These are phyloP conservation scores for Spea multiplicata DNA, from an alignment of 2,113 vertebrate genomes.

Conservation along the genomic window DNA sequence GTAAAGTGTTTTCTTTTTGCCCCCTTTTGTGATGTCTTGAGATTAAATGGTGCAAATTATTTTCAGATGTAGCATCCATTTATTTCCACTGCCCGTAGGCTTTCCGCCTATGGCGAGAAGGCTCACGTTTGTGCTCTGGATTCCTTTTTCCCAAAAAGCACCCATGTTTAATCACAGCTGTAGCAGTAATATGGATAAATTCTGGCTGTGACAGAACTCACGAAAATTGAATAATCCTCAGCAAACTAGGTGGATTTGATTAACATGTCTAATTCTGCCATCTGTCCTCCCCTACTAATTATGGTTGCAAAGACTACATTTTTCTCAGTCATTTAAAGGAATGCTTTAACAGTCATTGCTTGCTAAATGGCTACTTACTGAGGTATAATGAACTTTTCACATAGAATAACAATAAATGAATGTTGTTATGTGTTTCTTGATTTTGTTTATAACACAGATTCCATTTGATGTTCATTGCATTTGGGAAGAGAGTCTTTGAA, in stretches of 20 bases:
- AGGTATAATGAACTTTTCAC: background rate
- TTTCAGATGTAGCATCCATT: too few relatives aligned
- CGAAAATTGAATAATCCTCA: slow-evolving; percentile 42
- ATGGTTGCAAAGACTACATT: slow-evolving; percentile 40
- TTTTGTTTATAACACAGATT: background rate
- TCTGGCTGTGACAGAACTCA: slow-evolving; percentile 41
- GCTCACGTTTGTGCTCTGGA: too few relatives aligned
- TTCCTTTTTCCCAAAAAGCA: background rate
- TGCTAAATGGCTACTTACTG: background rate
- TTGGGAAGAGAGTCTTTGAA: background rate
- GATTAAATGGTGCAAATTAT: too few relatives aligned
- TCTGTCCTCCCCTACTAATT: slow-evolving; percentile 48
- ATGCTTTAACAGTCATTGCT: background rate
- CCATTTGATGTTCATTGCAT: too few relatives aligned
- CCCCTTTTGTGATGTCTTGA: too few relatives aligned
- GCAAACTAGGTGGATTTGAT: slow-evolving; percentile 49
- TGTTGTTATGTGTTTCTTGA: background rate
- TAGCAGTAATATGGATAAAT: slow-evolving; percentile 12
- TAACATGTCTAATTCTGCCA: slow-evolving; percentile 50
- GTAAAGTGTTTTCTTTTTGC: too few relatives aligned
- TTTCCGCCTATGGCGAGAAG: too few relatives aligned
- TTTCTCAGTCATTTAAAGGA: slow-evolving; percentile 33
- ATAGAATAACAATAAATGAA: background rate
- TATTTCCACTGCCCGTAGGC: too few relatives aligned
- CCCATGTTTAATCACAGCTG: slow-evolving; percentile 11